Evolutionary conservation across 2,797 vertebrate species (phyloP).

Genomic region (Holocentrus rufus): DNA sequence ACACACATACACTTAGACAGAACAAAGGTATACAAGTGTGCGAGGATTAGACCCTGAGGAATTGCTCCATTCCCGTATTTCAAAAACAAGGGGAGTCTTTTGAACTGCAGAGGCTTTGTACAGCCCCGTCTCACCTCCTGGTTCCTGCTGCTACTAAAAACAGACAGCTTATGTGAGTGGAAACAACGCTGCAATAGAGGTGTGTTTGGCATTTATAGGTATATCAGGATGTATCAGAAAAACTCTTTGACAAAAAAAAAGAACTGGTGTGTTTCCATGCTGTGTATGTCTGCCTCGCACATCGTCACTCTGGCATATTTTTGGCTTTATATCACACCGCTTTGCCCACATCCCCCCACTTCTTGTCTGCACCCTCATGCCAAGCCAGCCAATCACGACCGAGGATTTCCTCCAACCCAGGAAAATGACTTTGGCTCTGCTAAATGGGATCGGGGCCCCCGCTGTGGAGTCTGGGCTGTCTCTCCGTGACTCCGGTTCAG

Average conservation of each 20-base stretch:
- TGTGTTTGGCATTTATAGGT: slow-evolving; percentile 47
- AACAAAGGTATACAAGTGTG: slow-evolving; percentile 69
- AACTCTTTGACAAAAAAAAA: slow-evolving; percentile 9
- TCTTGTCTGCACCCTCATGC: slow-evolving; percentile 17
- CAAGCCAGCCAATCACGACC: slow-evolving; percentile 44
- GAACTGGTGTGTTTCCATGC: slow-evolving; percentile 60
- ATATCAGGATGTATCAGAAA: slow-evolving; percentile 21
- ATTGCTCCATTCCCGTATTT: slow-evolving; percentile 56
- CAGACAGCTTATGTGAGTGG: slow-evolving; percentile 39
- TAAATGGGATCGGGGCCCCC: slow-evolving; percentile 52
- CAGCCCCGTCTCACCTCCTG: slow-evolving; percentile 55
- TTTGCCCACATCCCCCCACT: slow-evolving; percentile 13
- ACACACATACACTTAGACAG: slow-evolving; percentile 75
- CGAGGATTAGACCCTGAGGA: slow-evolving; percentile 71
- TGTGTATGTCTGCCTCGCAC: slow-evolving; percentile 53
- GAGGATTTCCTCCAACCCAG: slow-evolving; percentile 41
- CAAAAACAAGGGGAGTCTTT: slow-evolving; percentile 63
- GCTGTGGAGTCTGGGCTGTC: slow-evolving; percentile 56
- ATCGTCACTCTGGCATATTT: slow-evolving; percentile 38
- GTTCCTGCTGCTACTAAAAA: slow-evolving; percentile 55
- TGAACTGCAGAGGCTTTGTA: slow-evolving; percentile 64
- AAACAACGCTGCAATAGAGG: slow-evolving; percentile 34
- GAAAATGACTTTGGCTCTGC: slow-evolving; percentile 51
- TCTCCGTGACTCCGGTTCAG: slow-evolving; percentile 66
- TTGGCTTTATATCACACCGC: slow-evolving; percentile 20